Conservation (phyloP, 2,888 invertebrate genomes). For the Sclerodermus sp. region DNA sequence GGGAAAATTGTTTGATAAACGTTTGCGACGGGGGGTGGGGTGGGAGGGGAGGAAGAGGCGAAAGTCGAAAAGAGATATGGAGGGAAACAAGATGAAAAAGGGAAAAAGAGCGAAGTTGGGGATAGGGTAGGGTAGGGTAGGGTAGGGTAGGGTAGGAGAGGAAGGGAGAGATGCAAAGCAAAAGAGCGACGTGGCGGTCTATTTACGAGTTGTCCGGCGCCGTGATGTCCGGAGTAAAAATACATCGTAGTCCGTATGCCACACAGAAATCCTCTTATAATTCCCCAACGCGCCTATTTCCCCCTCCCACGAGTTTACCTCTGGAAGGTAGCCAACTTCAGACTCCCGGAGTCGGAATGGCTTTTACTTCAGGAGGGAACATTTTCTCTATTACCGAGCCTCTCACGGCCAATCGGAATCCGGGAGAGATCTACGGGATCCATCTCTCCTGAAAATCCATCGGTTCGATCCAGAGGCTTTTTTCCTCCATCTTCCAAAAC, state of each 20-base stretch:
- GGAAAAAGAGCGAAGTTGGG: not conserved
- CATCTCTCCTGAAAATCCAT: too few species aligned
- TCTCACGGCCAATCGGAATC: too few species aligned
- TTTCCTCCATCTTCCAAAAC: too few species aligned
- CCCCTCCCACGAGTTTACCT: conserved; percentile 17
- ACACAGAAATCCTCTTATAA: conserved; percentile 39
- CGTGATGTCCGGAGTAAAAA: conserved; percentile 58
- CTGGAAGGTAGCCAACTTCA: conserved; percentile 2
- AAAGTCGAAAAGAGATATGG: conserved; percentile 9
- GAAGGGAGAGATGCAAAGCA: not conserved
- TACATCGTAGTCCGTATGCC: conserved; percentile 50
- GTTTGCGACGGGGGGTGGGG: too few species aligned
- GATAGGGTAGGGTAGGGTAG: conserved; percentile 9
- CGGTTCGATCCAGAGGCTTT: too few species aligned
- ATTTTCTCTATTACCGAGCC: too few species aligned
- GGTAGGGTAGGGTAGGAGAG: conserved; percentile 9
- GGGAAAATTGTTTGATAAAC: too few species aligned
- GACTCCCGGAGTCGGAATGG: not conserved
- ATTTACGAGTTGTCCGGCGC: conserved; percentile 59
- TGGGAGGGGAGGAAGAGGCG: too few species aligned
- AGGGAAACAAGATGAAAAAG: conserved; percentile 4
- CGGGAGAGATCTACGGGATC: too few species aligned
- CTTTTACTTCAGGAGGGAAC: too few species aligned
- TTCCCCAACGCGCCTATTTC: conserved; percentile 23
- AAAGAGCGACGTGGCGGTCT: conserved; percentile 38